Evolutionary conservation across 2,888 invertebrate genomes (phyloP).

Genomic region (Teleogryllus oceanicus): DNA sequence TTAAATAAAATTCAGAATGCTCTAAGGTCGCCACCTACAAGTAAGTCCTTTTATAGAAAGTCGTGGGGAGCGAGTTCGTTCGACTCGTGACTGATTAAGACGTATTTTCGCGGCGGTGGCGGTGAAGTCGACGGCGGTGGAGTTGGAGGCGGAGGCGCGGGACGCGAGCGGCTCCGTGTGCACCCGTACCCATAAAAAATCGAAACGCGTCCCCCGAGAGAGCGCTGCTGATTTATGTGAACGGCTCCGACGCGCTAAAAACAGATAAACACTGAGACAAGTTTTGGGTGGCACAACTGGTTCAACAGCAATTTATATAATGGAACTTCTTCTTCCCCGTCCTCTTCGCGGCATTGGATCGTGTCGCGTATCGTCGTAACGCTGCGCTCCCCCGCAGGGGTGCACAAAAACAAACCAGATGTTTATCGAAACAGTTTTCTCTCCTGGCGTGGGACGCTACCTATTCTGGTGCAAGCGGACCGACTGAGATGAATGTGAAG

Average conservation of each 20-base stretch:
- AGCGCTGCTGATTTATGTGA: background rate
- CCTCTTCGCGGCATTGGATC: background rate
- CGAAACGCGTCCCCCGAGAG: background rate
- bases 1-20: slow-evolving; percentile 1
- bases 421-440: too few relatives aligned
- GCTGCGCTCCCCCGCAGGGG: too few relatives aligned
- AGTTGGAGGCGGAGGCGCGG: background rate
- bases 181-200: background rate
- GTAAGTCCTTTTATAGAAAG: background rate
- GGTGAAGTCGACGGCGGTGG: too few relatives aligned
- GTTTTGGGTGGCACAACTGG: background rate
- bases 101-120: background rate
- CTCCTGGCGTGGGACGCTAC: too few relatives aligned
- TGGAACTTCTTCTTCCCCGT: background rate
- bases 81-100: background rate
- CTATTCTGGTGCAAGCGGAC: too few relatives aligned
- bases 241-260: background rate
- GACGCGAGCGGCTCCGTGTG: background rate
- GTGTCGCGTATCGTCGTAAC: too few relatives aligned
- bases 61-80: background rate
- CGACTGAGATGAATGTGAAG: too few relatives aligned
- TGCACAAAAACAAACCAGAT: too few relatives aligned
- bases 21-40: background rate
- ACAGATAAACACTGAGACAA: background rate
- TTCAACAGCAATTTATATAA: slow-evolving; percentile 9